A percentile compares a stretch with the other conserved stretches of the same genome.
These are phyloP conservation scores for Luperina testacea DNA, from an alignment of 2,888 invertebrate species.

Conservation along the genomic window DNA sequence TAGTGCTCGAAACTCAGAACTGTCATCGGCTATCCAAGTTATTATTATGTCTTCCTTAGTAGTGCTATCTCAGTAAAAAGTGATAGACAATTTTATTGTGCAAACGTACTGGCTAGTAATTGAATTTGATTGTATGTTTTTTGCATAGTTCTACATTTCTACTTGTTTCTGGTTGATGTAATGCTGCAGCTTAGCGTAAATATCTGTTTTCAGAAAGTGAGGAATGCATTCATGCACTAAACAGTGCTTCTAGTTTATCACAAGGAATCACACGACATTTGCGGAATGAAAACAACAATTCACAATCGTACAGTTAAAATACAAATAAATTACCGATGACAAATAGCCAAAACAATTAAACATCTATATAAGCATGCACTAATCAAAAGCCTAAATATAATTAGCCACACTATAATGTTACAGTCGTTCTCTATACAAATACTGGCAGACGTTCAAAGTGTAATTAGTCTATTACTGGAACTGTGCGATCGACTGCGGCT, in stretches of 20 bases:
- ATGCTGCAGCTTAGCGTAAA: background rate
- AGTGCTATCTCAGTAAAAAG: conserved; percentile 49
- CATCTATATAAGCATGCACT: background rate
- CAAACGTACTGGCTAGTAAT: conserved; percentile 45
- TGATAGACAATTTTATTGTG: conserved; percentile 46
- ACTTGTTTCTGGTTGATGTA: conserved; percentile 1
- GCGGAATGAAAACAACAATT: background rate
- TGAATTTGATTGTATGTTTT: conserved; percentile 27
- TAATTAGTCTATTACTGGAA: conserved; percentile 75
- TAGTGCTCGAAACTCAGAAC: conserved; percentile 18
- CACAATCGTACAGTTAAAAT: background rate
- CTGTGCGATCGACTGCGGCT: conserved; percentile 49
- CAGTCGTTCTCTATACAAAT: conserved; percentile 47
- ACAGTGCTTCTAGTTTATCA: background rate
- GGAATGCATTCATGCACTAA: background rate
- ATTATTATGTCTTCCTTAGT: conserved; percentile 53
- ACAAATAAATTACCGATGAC: background rate
- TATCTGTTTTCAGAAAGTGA: background rate
- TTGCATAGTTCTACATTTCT: background rate
- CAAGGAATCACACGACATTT: background rate
- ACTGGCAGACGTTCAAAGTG: conserved; percentile 75
- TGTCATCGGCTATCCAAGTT: conserved; percentile 47
- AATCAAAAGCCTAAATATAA: conserved; percentile 45
- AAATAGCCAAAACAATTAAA: background rate
- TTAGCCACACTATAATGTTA: conserved; percentile 49